These are phyloP conservation scores for Microctonus aethiopoides DNA, from an alignment of 2,888 invertebrate species.

Conservation along the genomic window DNA sequence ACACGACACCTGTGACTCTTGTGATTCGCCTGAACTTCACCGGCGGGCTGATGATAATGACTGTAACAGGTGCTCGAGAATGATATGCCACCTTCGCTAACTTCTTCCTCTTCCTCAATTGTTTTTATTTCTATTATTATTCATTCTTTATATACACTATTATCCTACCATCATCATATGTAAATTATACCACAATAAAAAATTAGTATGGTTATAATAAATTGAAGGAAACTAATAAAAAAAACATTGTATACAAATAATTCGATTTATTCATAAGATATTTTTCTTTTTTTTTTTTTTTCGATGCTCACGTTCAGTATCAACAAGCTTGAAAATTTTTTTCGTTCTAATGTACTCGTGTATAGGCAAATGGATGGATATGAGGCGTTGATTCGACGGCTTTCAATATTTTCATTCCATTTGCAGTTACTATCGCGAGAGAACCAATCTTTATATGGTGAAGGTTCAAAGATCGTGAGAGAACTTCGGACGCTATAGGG, in stretches of 20 bases:
- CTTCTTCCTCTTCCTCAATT: background rate
- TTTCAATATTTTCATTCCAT: slow-evolving; percentile 57
- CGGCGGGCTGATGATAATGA: slow-evolving; percentile 58
- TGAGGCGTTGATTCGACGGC: slow-evolving; percentile 49
- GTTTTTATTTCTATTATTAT: background rate
- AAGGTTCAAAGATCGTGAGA: slow-evolving; percentile 62
- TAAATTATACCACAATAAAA: background rate
- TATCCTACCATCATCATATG: no score
- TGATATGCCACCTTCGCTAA: slow-evolving; percentile 52
- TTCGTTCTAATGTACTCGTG: slow-evolving; percentile 44
- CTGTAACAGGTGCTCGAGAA: slow-evolving; percentile 61
- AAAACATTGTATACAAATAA: background rate
- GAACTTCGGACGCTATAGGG: slow-evolving; percentile 53
- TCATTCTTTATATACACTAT: no score
- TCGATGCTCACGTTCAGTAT: slow-evolving; percentile 18
- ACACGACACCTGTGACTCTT: slow-evolving; percentile 23
- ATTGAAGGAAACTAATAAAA: background rate
- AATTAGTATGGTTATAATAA: background rate
- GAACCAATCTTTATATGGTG: background rate
- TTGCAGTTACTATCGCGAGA: slow-evolving; percentile 62
- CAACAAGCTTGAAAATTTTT: slow-evolving; percentile 25
- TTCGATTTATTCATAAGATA: background rate
- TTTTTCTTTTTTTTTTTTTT: background rate
- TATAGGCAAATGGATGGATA: slow-evolving; percentile 55
- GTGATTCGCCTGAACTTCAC: slow-evolving; percentile 22